Evolutionary conservation across 2,113 vertebrate species (phyloP).

Genomic region (Perca schrenkii): DNA sequence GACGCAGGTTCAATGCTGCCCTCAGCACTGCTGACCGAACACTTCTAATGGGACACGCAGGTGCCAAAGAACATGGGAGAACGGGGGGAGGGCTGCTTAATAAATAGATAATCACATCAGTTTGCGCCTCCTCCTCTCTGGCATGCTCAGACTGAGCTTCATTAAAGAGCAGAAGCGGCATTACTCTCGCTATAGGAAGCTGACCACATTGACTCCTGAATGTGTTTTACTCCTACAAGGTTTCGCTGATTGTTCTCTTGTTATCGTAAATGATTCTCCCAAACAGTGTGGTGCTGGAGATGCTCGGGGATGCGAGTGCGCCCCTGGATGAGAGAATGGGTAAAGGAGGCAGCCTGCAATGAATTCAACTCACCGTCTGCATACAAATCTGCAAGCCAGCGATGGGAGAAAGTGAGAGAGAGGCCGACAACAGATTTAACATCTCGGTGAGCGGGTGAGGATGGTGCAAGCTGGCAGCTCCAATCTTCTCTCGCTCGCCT

Average conservation of each 20-base stretch:
- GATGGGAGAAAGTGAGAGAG: slow-evolving; percentile 42
- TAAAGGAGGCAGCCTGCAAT: slow-evolving; percentile 39
- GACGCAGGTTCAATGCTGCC: slow-evolving; percentile 66
- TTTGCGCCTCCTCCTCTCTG: slow-evolving; percentile 24
- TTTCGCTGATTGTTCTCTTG: slow-evolving; percentile 28
- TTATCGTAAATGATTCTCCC: slow-evolving; percentile 50
- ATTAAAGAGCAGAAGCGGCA: slow-evolving; percentile 55
- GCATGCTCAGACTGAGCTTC: slow-evolving; percentile 34
- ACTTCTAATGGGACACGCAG: slow-evolving; percentile 68
- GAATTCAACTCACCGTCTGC: slow-evolving; percentile 50
- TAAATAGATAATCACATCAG: slow-evolving; percentile 68
- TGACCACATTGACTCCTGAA: slow-evolving; percentile 40
- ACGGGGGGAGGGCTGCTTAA: slow-evolving; percentile 50
- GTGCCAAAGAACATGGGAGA: slow-evolving; percentile 65
- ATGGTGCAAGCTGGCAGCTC: slow-evolving; percentile 61
- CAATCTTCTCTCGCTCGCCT: slow-evolving; percentile 42
- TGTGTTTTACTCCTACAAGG: slow-evolving; percentile 33
- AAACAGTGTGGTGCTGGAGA: slow-evolving; percentile 22
- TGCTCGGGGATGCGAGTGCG: slow-evolving; percentile 3
- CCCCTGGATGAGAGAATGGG: slow-evolving; percentile 33
- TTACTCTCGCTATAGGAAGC: slow-evolving; percentile 45
- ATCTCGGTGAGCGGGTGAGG: slow-evolving; percentile 65
- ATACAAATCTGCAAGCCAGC: slow-evolving; percentile 50
- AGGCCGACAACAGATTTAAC: slow-evolving; percentile 66
- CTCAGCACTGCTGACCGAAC: slow-evolving; percentile 78